phyloP scores from a whole-genome alignment of 2,113 vertebrate genomes.

The Chloebia gouldiae region DNA sequence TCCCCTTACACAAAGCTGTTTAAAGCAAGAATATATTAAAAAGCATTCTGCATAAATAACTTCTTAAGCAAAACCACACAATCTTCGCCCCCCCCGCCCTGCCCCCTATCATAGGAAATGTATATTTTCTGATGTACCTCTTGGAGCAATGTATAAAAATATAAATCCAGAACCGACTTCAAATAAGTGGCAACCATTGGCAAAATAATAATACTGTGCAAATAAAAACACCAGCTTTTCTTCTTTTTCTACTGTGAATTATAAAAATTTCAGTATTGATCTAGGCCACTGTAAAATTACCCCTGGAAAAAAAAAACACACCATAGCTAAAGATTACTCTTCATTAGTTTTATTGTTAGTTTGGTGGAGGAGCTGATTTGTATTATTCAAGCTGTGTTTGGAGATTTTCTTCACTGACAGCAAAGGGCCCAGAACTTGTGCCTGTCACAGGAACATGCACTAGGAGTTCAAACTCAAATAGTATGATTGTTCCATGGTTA shows the following conservation, averaged over 20 bases:
- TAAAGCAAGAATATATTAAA: not conserved
- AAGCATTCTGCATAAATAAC: not conserved
- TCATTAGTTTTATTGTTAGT: not conserved
- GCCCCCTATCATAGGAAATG: not conserved
- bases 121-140: not conserved
- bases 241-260: not conserved
- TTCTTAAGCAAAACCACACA: not conserved
- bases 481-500: not conserved
- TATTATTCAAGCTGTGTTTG: not conserved
- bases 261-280: not conserved
- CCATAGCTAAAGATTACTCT: not conserved
- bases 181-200: not conserved
- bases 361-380: not conserved
- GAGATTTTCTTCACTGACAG: not conserved
- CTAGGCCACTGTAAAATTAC: not conserved
- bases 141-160: not conserved
- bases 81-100: too few relatives aligned
- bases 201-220: not conserved
- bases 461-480: not conserved
- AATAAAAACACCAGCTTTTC: not conserved
- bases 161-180: not conserved
- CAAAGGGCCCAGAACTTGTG: not conserved
- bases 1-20: not conserved
- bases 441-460: fast-evolving
- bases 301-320: not conserved